A percentile compares a stretch with the other conserved stretches of the same genome.
phyloP scores from a whole-genome alignment of 2,113 vertebrate species.

The Hemiprocne comata region DNA sequence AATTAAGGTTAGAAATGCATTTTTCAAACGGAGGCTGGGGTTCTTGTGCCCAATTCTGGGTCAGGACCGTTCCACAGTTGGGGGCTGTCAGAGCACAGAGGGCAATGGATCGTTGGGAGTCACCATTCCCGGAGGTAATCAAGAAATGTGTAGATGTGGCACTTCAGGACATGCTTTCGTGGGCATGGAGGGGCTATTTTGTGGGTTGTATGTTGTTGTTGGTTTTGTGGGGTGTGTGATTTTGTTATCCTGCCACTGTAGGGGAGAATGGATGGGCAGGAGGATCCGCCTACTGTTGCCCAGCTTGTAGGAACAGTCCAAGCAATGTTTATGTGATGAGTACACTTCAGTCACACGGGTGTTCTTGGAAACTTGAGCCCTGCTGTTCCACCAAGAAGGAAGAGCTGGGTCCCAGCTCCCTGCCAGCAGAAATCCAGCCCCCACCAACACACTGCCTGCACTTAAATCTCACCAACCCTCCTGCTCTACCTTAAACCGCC shows the following conservation, averaged over 20 bases:
- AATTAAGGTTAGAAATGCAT: background rate
- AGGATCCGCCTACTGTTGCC: rapidly evolving
- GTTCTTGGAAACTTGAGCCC: background rate
- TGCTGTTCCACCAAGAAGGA: background rate
- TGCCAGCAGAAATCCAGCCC: background rate
- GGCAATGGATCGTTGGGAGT: rapidly evolving
- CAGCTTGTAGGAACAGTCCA: rapidly evolving
- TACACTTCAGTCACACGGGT: background rate
- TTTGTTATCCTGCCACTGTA: rapidly evolving
- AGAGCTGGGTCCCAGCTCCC: rapidly evolving
- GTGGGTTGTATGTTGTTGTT: no score
- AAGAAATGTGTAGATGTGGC: no score
- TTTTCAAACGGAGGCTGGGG: background rate
- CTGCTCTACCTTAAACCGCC: slow-evolving; percentile 55
- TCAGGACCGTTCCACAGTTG: rapidly evolving
- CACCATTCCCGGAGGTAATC: no score
- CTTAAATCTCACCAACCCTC: slow-evolving; percentile 21
- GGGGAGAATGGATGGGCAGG: rapidly evolving
- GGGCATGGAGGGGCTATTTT: no score
- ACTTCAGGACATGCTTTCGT: no score
- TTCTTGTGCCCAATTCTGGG: rapidly evolving
- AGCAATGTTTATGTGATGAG: background rate
- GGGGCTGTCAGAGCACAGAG: background rate
- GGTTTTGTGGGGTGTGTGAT: no score
- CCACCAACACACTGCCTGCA: rapidly evolving